phyloP scores from a whole-genome alignment of 2,888 invertebrate species.

The Drosophila ochracea region DNA sequence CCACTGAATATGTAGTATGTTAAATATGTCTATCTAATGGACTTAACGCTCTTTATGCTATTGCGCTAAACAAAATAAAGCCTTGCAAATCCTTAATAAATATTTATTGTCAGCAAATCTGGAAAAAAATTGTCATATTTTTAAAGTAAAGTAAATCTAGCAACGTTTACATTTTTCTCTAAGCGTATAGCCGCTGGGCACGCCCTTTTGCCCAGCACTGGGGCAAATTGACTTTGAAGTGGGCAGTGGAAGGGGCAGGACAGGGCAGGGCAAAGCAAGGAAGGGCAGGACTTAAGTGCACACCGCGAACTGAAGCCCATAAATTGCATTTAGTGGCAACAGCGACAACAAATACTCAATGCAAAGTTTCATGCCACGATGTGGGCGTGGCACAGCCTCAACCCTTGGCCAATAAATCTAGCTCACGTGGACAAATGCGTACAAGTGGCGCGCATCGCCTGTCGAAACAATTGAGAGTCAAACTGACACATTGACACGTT shows the following conservation, averaged over 20 bases:
- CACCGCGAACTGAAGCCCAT: slow-evolving; percentile 39
- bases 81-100: no score
- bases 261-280: background rate
- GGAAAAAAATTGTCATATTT: background rate
- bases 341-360: slow-evolving; percentile 13
- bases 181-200: background rate
- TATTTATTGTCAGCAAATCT: background rate
- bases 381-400: slow-evolving; percentile 47
- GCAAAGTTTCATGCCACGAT: slow-evolving; percentile 39
- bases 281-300: background rate
- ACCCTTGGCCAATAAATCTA: slow-evolving; percentile 61
- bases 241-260: background rate
- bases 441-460: slow-evolving; percentile 33
- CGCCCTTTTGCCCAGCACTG: background rate
- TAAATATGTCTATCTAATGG: no score
- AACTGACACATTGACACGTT: slow-evolving; percentile 76
- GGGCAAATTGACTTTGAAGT: background rate
- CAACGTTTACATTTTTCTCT: background rate
- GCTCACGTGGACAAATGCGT: slow-evolving; percentile 65
- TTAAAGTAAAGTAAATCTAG: background rate
- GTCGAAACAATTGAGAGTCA: slow-evolving; percentile 72
- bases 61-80: background rate
- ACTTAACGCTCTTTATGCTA: background rate
- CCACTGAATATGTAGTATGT: no score
- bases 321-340: slow-evolving; percentile 53